A percentile compares a stretch with the other conserved stretches of the same genome.
phyloP scores from a whole-genome alignment of 2,797 vertebrate genomes.

The Hoplostethus mediterraneus region DNA sequence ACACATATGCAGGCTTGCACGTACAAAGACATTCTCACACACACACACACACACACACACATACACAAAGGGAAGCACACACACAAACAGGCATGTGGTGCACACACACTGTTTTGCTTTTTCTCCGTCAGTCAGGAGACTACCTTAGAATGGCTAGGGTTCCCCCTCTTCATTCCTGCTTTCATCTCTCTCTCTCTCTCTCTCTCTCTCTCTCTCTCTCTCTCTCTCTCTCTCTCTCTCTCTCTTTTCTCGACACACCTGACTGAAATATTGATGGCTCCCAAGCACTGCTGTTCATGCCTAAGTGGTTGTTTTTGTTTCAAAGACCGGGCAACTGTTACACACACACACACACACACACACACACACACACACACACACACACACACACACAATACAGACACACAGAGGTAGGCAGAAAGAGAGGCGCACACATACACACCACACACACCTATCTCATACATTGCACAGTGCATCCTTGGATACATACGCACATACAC shows the following conservation, averaged over 20 bases:
- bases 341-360: slow-evolving; percentile 27
- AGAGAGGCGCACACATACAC: slow-evolving; percentile 10
- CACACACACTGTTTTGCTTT: slow-evolving; percentile 36
- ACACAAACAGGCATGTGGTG: slow-evolving; percentile 15
- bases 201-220: slow-evolving; percentile 39
- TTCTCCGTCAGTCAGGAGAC: slow-evolving; percentile 64
- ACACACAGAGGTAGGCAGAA: not conserved
- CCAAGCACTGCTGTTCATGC: slow-evolving; percentile 73
- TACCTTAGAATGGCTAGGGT: slow-evolving; percentile 67
- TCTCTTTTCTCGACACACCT: slow-evolving; percentile 83
- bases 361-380: slow-evolving; percentile 7
- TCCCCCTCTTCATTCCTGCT: slow-evolving; percentile 69
- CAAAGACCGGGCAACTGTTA: slow-evolving; percentile 59
- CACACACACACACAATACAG: slow-evolving; percentile 4
- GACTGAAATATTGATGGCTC: slow-evolving; percentile 90
- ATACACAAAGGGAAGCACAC: slow-evolving; percentile 8
- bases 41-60: not conserved
- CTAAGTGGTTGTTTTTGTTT: slow-evolving; percentile 78
- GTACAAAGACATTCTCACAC: not conserved
- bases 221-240: slow-evolving; percentile 44
- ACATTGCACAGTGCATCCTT: slow-evolving; percentile 13
- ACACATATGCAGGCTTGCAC: not conserved
- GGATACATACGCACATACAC: slow-evolving; percentile 19
- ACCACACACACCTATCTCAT: slow-evolving; percentile 7
- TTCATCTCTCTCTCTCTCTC: slow-evolving; percentile 60